A percentile compares a stretch with the other conserved stretches of the same genome.
Evolutionary conservation across 2,113 vertebrate genomes (phyloP).

Genomic region (Colistium nudipinnis): DNA sequence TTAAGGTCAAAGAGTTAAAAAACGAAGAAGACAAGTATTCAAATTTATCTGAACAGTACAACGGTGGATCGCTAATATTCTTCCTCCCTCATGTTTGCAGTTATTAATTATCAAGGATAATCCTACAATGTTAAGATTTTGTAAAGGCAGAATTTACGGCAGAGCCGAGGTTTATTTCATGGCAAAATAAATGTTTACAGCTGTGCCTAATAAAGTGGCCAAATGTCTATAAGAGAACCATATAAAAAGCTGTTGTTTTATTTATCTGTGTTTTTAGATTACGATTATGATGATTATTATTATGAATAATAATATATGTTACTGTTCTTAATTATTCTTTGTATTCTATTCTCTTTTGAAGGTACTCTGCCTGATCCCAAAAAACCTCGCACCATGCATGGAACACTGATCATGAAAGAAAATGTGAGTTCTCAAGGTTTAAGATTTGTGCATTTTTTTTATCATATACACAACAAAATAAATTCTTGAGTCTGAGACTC

Average conservation of each 20-base stretch:
- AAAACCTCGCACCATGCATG: slow-evolving; percentile 91
- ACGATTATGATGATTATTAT: neutral
- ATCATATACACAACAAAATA: too few relatives aligned
- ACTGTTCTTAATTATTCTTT: neutral
- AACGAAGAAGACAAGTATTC: neutral
- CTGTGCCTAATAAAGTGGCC: too few relatives aligned
- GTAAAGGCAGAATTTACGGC: too few relatives aligned
- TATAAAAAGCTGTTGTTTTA: neutral
- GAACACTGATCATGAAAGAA: slow-evolving; percentile 95
- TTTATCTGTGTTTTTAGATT: neutral
- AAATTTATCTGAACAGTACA: neutral
- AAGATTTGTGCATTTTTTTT: too few relatives aligned
- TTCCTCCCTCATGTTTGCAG: too few relatives aligned
- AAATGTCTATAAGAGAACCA: too few relatives aligned
- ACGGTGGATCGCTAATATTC: too few relatives aligned
- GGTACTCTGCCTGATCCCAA: slow-evolving; percentile 89
- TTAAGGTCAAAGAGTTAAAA: neutral
- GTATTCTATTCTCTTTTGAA: slow-evolving; percentile 60
- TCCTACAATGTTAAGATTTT: too few relatives aligned
- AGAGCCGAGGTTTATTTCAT: too few relatives aligned
- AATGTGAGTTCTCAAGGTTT: slow-evolving; percentile 91
- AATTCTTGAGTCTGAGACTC: too few relatives aligned
- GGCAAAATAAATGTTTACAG: neutral
- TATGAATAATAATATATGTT: too few relatives aligned
- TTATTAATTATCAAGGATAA: too few relatives aligned